Evolutionary conservation across 2,888 invertebrate genomes (phyloP).

Genomic region (Exephanes ischioxanthus): DNA sequence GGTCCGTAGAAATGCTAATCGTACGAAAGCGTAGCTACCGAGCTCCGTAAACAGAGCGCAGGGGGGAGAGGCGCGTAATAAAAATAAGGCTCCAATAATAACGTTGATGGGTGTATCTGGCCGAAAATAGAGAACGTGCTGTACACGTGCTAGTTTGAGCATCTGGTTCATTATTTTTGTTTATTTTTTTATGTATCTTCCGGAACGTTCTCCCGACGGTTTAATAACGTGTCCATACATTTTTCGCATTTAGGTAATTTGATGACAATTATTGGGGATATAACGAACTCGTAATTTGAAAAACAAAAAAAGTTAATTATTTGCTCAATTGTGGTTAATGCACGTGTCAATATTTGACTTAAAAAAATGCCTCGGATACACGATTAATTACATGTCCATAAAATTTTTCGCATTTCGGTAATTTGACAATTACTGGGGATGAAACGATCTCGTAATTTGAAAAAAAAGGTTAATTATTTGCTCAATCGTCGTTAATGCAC

Average conservation of each 20-base stretch:
- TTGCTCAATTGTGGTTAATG: no score
- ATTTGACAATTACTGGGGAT: not conserved
- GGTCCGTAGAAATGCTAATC: constrained; percentile 29
- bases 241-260: constrained; percentile 27
- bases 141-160: not conserved
- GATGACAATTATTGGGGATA: not conserved
- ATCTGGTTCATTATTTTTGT: not conserved
- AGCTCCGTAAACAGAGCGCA: constrained; percentile 10
- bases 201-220: constrained; percentile 14
- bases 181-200: not conserved
- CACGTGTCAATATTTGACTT: no score
- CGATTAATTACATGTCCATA: constrained; percentile 8
- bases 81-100: constrained; percentile 12
- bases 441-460: no score
- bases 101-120: not conserved
- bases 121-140: not conserved
- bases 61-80: not conserved
- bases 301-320: no score
- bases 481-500: no score
- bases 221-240: constrained; percentile 31
- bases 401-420: constrained; percentile 11
- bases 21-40: constrained; percentile 9
- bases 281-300: no score
- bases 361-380: not conserved
- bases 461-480: no score